A percentile compares a stretch with the other conserved stretches of the same genome.
Conservation (phyloP, 2,113 vertebrate species). For the Cettia cetti region DNA sequence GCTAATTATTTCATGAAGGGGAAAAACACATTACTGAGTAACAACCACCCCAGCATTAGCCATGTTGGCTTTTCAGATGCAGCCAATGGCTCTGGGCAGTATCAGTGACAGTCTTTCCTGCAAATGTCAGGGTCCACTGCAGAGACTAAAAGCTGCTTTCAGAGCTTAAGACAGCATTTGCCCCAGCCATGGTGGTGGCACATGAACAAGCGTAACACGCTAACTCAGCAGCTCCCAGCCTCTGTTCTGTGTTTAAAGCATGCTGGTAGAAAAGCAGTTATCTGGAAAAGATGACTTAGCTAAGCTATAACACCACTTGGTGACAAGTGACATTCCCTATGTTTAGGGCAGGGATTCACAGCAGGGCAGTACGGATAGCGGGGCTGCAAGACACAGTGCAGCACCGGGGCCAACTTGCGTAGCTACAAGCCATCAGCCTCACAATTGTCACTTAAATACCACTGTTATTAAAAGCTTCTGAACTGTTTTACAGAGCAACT, state of each 20-base stretch:
- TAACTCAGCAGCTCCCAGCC: background rate
- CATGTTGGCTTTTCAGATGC: background rate
- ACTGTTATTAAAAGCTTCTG: constrained; percentile 62
- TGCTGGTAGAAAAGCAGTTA: background rate
- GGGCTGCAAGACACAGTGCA: background rate
- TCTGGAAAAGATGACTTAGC: background rate
- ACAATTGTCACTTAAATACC: constrained; percentile 49
- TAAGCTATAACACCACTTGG: background rate
- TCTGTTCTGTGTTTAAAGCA: background rate
- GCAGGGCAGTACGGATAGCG: background rate
- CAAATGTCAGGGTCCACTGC: background rate
- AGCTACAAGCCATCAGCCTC: background rate
- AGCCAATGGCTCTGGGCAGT: background rate
- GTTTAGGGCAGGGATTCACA: background rate
- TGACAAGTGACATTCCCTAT: background rate
- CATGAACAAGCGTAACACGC: background rate
- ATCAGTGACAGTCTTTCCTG: background rate
- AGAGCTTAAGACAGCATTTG: background rate
- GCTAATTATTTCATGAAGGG: background rate
- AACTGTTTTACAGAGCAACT: constrained; percentile 47
- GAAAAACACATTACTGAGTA: background rate
- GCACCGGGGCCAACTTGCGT: background rate
- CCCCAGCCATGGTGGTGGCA: background rate
- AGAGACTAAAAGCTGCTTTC: background rate
- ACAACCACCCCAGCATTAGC: background rate